Evolutionary conservation across 2,797 vertebrate genomes (phyloP).

Genomic region (Alfaro cultratus): DNA sequence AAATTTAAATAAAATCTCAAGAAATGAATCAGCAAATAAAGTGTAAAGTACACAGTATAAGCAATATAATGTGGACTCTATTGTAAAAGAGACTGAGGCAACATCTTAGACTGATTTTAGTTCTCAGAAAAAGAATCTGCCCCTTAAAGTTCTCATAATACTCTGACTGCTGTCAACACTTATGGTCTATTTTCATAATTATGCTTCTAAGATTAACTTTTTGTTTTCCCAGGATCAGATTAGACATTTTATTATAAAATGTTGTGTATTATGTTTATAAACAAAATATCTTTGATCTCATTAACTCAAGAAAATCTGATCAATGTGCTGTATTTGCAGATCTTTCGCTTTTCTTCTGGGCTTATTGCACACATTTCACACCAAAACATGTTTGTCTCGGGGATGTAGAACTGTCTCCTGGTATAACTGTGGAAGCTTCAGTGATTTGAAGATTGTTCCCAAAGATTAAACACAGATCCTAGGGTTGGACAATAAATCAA

Average conservation of each 20-base stretch:
- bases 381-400: not conserved
- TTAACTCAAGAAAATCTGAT: not conserved
- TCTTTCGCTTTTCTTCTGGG: not conserved
- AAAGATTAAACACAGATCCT: not conserved
- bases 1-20: not conserved
- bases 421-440: not conserved
- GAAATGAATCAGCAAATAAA: not conserved
- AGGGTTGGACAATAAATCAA: too few relatives aligned
- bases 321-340: not conserved
- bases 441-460: not conserved
- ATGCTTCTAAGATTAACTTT: not conserved
- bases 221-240: not conserved
- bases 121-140: not conserved
- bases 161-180: not conserved
- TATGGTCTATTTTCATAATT: not conserved
- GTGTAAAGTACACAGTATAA: too few relatives aligned
- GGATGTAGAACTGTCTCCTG: not conserved
- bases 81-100: not conserved
- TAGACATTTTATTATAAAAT: not conserved
- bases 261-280: not conserved
- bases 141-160: not conserved
- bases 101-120: not conserved
- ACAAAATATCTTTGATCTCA: not conserved
- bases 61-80: not conserved
- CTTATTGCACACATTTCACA: not conserved